phyloP scores from a whole-genome alignment of 2,797 vertebrate species.

The Borostomias antarcticus region DNA sequence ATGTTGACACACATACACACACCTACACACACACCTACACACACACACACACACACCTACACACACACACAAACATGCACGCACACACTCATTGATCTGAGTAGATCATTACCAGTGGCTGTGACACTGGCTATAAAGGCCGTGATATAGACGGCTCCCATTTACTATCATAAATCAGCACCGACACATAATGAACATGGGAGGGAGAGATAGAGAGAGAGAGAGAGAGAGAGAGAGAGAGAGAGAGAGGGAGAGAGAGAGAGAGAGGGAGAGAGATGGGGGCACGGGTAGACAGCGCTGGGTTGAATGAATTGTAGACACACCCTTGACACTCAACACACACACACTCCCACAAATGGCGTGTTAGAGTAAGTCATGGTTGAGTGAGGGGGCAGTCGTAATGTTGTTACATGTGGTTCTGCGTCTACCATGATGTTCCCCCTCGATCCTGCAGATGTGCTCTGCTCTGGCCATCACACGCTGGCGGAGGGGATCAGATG shows the following conservation, averaged over 20 bases:
- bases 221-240: neutral
- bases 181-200: neutral
- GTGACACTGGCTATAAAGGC: conserved; percentile 3
- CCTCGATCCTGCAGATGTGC: too few species aligned
- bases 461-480: too few species aligned
- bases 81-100: conserved; percentile 3
- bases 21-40: conserved; percentile 4
- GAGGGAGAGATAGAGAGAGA: too few species aligned
- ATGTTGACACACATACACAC: neutral
- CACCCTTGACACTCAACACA: neutral
- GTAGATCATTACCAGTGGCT: neutral
- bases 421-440: too few species aligned
- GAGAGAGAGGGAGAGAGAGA: neutral
- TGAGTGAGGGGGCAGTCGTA: too few species aligned
- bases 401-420: too few species aligned
- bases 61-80: neutral
- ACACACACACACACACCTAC: neutral
- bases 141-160: conserved; percentile 6
- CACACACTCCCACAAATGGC: neutral
- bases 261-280: neutral
- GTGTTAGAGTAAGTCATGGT: too few species aligned
- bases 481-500: too few species aligned
- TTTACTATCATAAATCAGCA: neutral
- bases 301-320: neutral
- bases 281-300: neutral